A percentile compares a stretch with the other conserved stretches of the same genome.
Conservation (phyloP, 2,797 vertebrate genomes). For the Squalus acanthias region DNA sequence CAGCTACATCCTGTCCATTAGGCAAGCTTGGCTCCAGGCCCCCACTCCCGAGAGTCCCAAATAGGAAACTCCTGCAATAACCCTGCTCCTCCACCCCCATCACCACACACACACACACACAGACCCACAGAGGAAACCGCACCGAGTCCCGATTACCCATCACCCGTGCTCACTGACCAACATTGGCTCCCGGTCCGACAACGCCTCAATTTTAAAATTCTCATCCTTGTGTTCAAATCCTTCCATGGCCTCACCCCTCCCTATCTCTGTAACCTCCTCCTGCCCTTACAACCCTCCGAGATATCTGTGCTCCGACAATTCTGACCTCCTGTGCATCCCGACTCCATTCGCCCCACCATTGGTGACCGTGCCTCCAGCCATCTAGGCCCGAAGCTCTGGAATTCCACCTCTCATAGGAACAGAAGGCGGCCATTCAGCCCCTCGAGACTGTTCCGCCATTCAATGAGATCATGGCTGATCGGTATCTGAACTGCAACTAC, state of each 20-base stretch:
- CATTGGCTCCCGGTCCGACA: too few relatives aligned
- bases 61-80: not conserved
- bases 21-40: not conserved
- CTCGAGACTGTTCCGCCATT: not conserved
- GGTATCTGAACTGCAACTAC: not conserved
- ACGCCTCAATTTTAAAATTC: not conserved
- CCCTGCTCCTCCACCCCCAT: too few relatives aligned
- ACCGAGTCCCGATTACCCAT: not conserved
- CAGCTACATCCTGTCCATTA: too few relatives aligned
- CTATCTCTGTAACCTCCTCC: not conserved
- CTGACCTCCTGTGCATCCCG: too few relatives aligned
- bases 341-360: not conserved
- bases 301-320: not conserved
- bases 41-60: not conserved
- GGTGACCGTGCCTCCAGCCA: not conserved
- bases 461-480: not conserved
- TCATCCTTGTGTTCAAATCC: not conserved
- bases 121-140: not conserved
- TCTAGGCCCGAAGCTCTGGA: not conserved
- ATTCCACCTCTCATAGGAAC: not conserved
- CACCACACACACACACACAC: not conserved
- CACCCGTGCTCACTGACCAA: not conserved
- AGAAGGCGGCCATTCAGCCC: not conserved
- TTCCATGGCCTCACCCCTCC: not conserved
- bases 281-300: not conserved